These are phyloP conservation scores for Nowickia ferox DNA, from an alignment of 2,888 invertebrate species.

Conservation along the genomic window DNA sequence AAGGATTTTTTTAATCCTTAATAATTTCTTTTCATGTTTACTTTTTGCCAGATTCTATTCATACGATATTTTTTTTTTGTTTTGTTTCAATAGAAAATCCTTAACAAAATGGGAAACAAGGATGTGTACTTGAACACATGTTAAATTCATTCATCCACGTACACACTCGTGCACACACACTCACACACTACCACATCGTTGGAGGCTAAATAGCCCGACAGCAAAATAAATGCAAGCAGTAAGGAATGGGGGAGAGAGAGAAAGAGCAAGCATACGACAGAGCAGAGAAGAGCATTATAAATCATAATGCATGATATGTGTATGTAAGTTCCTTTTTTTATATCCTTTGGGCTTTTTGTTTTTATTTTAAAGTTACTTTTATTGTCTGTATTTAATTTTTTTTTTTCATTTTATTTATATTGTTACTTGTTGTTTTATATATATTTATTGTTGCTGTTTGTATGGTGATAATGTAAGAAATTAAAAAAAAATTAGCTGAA, in stretches of 20 bases:
- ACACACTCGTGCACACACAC: neutral
- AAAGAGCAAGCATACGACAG: neutral
- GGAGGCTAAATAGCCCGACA: constrained; percentile 32
- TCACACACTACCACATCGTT: neutral
- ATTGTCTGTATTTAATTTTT: constrained; percentile 20
- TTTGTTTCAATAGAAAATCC: constrained; percentile 28
- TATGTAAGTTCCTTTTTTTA: neutral
- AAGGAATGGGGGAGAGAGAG: neutral
- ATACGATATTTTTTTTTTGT: neutral
- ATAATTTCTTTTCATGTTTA: constrained; percentile 46
- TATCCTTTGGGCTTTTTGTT: constrained; percentile 4
- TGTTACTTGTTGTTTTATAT: constrained; percentile 35
- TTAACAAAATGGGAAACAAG: constrained; percentile 28
- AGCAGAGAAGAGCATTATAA: neutral
- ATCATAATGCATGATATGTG: constrained; percentile 20
- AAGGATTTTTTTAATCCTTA: constrained; percentile 46
- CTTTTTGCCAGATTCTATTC: constrained; percentile 25
- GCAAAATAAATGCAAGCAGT: neutral
- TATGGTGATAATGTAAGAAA: constrained; percentile 25
- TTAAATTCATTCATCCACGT: neutral
- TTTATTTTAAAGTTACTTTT: constrained; percentile 43
- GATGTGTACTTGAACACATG: constrained; percentile 40
- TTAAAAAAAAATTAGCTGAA: constrained; percentile 1
- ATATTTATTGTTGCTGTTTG: constrained; percentile 20
- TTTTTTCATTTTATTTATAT: constrained; percentile 16